Evolutionary conservation across 2,888 invertebrate species (phyloP), one percentile per base, ranked within the genome.

Genomic region (Bursaphelenchus okinawaensis): DNA sequence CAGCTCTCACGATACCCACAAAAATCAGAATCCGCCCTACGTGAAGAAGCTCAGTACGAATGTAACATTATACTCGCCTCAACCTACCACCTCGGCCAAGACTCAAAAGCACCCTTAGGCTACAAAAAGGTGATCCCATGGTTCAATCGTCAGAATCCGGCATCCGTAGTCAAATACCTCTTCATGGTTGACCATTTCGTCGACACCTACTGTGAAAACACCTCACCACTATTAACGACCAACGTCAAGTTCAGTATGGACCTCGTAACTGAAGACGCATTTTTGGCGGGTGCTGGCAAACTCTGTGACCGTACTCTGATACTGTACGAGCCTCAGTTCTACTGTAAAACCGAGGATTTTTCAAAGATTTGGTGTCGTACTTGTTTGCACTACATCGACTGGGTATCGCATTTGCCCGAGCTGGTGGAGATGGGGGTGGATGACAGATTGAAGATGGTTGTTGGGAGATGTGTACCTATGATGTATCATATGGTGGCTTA

Each of bases 361-460:
- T 28, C 31, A 23, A 20, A 29, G n/a, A 29, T 64, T 9, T 64
- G 64, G 64, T 64, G 63, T 23, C 50, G 64, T n/a, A 64, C 52
- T 20, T 58, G 51, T 0, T 31, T 64, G 8, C 64, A 64, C 60
- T 64, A 64, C 31, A 51, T 62, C 1, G 64, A 64, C 29, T 64
- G 64, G 64, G 64, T 59, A 20, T 52, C 63, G 12, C 52, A 52
- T 29, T 9, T 64, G n/a, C 64, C 64, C 8, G 64, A 64, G 19
- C n/a, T 64, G 24, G 8, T 8, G n/a, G n/a, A 20, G 26, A 22
- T 64, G 52, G 20, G 52, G 7, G 58, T 26, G n/a, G 27, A 24
- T 23, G 64, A 64, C 55, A 27, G 60, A 61, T 29, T 59, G 24
- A 1, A 50, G 16, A 59, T 59, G 60, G 19, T 59, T 20, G 40